These are phyloP conservation scores for Discoglossus pictus DNA, from an alignment of 2,797 vertebrate species.

Conservation along the genomic window DNA sequence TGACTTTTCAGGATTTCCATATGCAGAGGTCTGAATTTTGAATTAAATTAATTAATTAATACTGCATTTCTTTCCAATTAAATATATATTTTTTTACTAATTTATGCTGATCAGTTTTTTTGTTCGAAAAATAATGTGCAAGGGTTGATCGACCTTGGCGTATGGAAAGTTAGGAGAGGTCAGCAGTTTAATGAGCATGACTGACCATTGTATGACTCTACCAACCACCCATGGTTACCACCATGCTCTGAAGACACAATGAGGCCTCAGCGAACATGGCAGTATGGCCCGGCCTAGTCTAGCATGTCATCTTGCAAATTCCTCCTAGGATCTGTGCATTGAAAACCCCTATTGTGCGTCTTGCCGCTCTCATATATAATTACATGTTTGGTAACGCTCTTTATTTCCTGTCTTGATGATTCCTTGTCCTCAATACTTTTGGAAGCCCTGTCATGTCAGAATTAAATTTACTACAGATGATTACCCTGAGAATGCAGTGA, in stretches of 20 bases:
- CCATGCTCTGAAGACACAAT: slow-evolving; percentile 4
- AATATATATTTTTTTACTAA: neutral
- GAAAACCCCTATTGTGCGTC: slow-evolving; percentile 7
- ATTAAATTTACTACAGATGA: slow-evolving; percentile 70
- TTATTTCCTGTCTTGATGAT: slow-evolving; percentile 57
- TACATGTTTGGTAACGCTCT: slow-evolving; percentile 43
- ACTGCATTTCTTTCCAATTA: too few species aligned
- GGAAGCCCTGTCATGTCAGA: slow-evolving; percentile 67
- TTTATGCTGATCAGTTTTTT: neutral
- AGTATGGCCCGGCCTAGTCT: slow-evolving; percentile 1
- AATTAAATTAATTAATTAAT: too few species aligned
- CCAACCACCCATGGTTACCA: slow-evolving; percentile 21
- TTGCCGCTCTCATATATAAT: slow-evolving; percentile 44
- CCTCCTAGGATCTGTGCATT: neutral
- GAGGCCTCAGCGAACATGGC: slow-evolving; percentile 9
- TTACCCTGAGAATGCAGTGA: slow-evolving; percentile 72
- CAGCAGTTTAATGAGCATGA: slow-evolving; percentile 31
- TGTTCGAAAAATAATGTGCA: slow-evolving; percentile 23
- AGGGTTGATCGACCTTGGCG: slow-evolving; percentile 7
- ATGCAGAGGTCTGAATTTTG: too few species aligned
- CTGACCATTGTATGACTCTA: slow-evolving; percentile 24
- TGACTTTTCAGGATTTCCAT: too few species aligned
- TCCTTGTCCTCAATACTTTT: slow-evolving; percentile 65
- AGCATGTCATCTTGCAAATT: slow-evolving; percentile 9
- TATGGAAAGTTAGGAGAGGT: slow-evolving; percentile 12